Evolutionary conservation across 2,888 invertebrate genomes (phyloP).

Genomic region (Lampropteryx suffumata): DNA sequence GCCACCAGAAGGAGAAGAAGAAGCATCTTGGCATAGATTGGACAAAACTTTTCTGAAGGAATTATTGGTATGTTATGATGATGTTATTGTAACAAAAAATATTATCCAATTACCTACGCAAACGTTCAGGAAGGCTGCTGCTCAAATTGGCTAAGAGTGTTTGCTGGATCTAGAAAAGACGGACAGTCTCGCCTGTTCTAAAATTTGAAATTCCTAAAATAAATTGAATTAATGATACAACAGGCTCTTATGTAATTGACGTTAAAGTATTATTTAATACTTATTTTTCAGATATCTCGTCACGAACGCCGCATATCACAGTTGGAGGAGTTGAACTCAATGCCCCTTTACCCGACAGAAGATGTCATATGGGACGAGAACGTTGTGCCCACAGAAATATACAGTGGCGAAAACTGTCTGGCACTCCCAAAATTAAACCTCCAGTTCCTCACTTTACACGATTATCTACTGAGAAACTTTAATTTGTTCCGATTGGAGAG

Average conservation of each 20-base stretch:
- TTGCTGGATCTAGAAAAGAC: no score
- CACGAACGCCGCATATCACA: slow-evolving; percentile 96
- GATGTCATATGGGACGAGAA: slow-evolving; percentile 99
- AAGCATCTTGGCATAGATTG: slow-evolving; percentile 89
- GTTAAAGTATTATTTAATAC: background rate
- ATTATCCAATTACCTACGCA: no score
- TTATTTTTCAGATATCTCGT: slow-evolving; percentile 84
- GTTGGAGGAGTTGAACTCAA: slow-evolving; percentile 96
- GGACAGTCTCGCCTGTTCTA: no score
- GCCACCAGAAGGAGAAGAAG: slow-evolving; percentile 87
- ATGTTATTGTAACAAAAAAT: no score
- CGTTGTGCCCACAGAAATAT: slow-evolving; percentile 98
- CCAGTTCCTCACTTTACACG: slow-evolving; percentile 98
- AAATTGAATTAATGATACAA: no score
- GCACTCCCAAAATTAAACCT: slow-evolving; percentile 98
- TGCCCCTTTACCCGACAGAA: slow-evolving; percentile 99
- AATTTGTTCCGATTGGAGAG: slow-evolving; percentile 98
- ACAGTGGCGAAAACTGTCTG: slow-evolving; percentile 96
- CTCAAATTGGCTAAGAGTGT: no score
- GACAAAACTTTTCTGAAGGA: slow-evolving; percentile 93
- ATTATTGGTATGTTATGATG: slow-evolving; percentile 86
- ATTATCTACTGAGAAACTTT: slow-evolving; percentile 98
- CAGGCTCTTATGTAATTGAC: background rate
- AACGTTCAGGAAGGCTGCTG: no score
- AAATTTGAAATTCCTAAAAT: no score